phyloP scores from a whole-genome alignment of 2,113 vertebrate species.

The Nothobranchius kuhntae region DNA sequence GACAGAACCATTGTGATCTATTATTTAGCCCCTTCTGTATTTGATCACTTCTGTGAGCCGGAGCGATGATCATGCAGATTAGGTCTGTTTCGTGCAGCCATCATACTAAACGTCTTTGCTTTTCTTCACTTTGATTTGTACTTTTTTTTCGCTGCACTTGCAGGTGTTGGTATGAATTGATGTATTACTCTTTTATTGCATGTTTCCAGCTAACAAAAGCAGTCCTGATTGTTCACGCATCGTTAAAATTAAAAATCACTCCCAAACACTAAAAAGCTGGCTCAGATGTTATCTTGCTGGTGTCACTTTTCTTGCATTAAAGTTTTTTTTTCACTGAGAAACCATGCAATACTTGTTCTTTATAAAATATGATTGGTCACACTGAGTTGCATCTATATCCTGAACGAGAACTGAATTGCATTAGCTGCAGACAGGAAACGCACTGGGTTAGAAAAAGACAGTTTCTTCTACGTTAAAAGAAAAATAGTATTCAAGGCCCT shows the following conservation, averaged over 20 bases:
- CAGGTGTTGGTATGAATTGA: neutral
- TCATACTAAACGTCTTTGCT: constrained; percentile 46
- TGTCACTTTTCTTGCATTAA: no score
- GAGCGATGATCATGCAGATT: constrained; percentile 77
- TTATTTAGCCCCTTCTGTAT: constrained; percentile 78
- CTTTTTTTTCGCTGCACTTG: constrained; percentile 40
- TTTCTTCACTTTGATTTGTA: constrained; percentile 39
- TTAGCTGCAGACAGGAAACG: no score
- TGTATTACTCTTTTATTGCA: neutral
- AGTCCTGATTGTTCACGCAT: neutral
- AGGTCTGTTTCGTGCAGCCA: constrained; percentile 53
- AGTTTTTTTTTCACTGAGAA: no score
- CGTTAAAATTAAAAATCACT: neutral
- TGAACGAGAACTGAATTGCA: no score
- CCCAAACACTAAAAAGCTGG: no score
- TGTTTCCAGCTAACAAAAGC: neutral
- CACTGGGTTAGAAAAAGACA: no score
- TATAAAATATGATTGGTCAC: no score
- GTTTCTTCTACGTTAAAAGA: no score
- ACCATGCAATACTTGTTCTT: no score
- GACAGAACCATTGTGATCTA: constrained; percentile 78
- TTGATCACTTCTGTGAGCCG: constrained; percentile 66
- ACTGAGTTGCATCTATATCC: no score
- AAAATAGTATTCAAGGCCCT: no score
- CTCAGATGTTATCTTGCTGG: no score